Base-by-base conservation (phyloP, 2,888 invertebrate species). In the Eupithecia centaureata region DNA sequence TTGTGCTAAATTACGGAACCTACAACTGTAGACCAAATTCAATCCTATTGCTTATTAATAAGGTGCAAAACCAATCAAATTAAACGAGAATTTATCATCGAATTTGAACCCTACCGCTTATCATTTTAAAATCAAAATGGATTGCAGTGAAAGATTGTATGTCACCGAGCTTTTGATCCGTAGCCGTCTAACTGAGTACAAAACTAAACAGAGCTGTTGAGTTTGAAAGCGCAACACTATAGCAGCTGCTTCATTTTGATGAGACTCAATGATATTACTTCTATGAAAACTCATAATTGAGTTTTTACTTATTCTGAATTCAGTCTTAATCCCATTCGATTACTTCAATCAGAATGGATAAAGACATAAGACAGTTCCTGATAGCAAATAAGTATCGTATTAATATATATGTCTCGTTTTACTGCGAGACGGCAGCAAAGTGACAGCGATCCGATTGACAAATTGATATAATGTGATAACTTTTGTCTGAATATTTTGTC, bases 21-120 rank as follows among this genome's bases (percentile, higher is more conserved):
- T 64, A 59, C 13, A 33, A 67, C 30, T 13, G 57, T 33, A 25
- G 54, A 8, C 15, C 15, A 56, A 67, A 61, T 63, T 42, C 68
- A 65, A 63, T 71, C 52, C 25, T 69, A 71, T 71, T 27, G 25
- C 63, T 35, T 57, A 35, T 2, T 5, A 30, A 32, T 52, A 74
- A 61, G 62, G 71, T 67, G 30, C 63, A 70, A 42, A 65, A 18
- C 65, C 54, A 59, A 70, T 67, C 63, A 25, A 15, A n/a, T n/a
- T 47, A 3, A 27, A 30, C n/a, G 8, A 56, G 27, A 56, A 27
- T 52, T 52, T 27, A 52, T 27, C 27, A 28, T 28, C 10, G 2
- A 56, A 56, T n/a, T 30, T 67, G 27, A 57, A 47, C 71, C 47
- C 52, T 65, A 65, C 1, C n/a, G 18, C 28, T 30, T 52, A 52